Base-by-base conservation (phyloP, 2,888 invertebrate species). In the Acronicta leporina region DNA sequence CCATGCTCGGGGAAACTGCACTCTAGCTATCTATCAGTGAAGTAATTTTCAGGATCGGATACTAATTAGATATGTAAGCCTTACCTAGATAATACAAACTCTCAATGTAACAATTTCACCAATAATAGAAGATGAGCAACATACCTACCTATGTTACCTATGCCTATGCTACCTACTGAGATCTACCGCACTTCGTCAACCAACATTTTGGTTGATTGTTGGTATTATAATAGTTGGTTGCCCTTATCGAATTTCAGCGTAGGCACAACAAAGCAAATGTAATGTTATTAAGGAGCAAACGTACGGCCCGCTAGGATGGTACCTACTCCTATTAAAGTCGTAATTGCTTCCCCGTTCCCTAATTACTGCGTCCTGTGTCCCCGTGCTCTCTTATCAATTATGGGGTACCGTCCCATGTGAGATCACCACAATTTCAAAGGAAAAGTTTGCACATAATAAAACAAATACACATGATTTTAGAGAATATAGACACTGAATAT, bases 331-430 rank as follows among this genome's bases (percentile, higher is more conserved):
- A 87, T 87, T 87, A 87, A 84, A 87, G 79, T 85, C 80, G 73
- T 89, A 87, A 90, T 86, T 87, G 86, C 84, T 86, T 84, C 81
- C 73, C 75, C 79, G 80, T 82, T 79, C 81, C 84, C 85, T 89
- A 88, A 88, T 90, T 88, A 87, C 86, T 81, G 75, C 79, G 85
- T 87, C 84, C 83, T 79, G 81, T 76, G 82, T 72, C 74, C 79
- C 77, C 69, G 71, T 75, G 69, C 74, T 82, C 84, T 83, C 82
- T 86, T 85, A 88, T 86, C 87, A 87, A 87, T 87, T 87, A 85
- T 80, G 72, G 77, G 75, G 59, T 48, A 73, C 68, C 68, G 71
- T 71, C 75, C 75, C 73, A 70, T 63, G 69, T 61, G 79, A 70
- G 66, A 74, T 81, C 67, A 68, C 74, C 72, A 75, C 78, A 75